These are phyloP conservation scores for Tortrix viridana DNA, from an alignment of 2,888 invertebrate species.

Conservation along the genomic window DNA sequence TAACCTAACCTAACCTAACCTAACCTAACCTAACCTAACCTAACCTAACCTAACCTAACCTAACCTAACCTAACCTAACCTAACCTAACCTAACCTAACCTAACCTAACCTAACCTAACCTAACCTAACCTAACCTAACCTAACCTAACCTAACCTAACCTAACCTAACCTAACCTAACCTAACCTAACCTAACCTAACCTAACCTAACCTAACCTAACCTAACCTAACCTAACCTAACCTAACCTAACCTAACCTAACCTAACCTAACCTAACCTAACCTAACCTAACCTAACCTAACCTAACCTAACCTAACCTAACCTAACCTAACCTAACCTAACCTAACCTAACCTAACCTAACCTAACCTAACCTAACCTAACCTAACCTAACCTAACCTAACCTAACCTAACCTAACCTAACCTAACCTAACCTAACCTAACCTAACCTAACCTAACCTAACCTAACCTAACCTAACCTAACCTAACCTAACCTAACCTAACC, in stretches of 20 bases:
- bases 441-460: constrained; percentile 5
- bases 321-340: constrained; percentile 5
- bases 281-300: constrained; percentile 5
- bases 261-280: constrained; percentile 5
- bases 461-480: constrained; percentile 5
- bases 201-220: constrained; percentile 5
- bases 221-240: constrained; percentile 5
- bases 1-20: constrained; percentile 5
- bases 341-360: constrained; percentile 5
- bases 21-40: constrained; percentile 5
- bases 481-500: constrained; percentile 5
- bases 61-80: constrained; percentile 5
- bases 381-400: constrained; percentile 5
- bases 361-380: constrained; percentile 5
- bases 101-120: constrained; percentile 5
- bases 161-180: constrained; percentile 5
- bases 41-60: constrained; percentile 5
- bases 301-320: constrained; percentile 5
- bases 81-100: constrained; percentile 5
- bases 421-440: constrained; percentile 5
- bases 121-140: constrained; percentile 5
- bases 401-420: constrained; percentile 5
- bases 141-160: constrained; percentile 5
- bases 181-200: constrained; percentile 5
- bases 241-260: constrained; percentile 5